phyloP scores from a whole-genome alignment of 2,888 invertebrate genomes.

The Exocentrus adspersus region DNA sequence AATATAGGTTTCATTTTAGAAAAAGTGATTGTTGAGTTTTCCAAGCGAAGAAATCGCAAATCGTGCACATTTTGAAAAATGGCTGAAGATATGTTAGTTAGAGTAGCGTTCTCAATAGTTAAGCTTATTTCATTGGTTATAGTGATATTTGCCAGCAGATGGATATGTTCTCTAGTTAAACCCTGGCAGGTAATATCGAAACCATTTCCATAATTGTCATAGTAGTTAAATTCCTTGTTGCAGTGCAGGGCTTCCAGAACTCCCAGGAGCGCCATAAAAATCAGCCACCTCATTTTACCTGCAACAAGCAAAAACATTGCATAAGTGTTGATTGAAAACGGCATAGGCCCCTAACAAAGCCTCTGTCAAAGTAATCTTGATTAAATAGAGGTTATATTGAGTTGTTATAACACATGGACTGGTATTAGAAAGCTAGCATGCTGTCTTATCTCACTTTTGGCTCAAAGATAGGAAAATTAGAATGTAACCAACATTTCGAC shows the following conservation, averaged over 20 bases:
- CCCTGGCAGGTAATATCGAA: constrained; percentile 56
- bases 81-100: constrained; percentile 45
- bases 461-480: too few relatives aligned
- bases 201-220: constrained; percentile 54
- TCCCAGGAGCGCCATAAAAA: constrained; percentile 35
- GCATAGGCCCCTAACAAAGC: too few relatives aligned
- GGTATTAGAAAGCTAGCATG: too few relatives aligned
- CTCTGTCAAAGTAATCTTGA: too few relatives aligned
- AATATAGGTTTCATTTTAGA: constrained; percentile 42
- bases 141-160: constrained; percentile 52
- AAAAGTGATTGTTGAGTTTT: constrained; percentile 47
- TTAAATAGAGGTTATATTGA: too few relatives aligned
- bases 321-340: too few relatives aligned
- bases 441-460: too few relatives aligned
- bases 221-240: constrained; percentile 56
- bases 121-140: constrained; percentile 57
- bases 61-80: constrained; percentile 53
- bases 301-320: background rate
- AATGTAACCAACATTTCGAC: too few relatives aligned
- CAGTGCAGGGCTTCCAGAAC: constrained; percentile 47
- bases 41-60: constrained; percentile 52
- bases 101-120: constrained; percentile 52
- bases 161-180: constrained; percentile 45
- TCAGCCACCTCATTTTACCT: constrained; percentile 40
- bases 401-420: too few relatives aligned